phyloP scores from a whole-genome alignment of 2,113 vertebrate species.

The Hoplias malabaricus region DNA sequence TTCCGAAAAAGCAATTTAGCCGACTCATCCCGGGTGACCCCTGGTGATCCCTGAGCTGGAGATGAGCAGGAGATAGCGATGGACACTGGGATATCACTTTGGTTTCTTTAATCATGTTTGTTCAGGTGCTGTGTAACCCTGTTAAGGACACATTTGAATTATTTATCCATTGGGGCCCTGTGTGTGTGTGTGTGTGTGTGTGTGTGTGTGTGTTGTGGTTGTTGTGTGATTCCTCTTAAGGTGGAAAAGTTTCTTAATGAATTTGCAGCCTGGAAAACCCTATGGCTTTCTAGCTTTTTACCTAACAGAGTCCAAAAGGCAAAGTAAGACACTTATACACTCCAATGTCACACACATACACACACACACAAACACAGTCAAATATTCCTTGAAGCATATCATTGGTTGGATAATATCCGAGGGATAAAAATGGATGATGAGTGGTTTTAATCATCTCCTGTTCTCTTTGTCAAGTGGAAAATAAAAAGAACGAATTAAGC shows the following conservation, averaged over 20 bases:
- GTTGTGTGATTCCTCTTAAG: neutral
- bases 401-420: neutral
- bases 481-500: neutral
- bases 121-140: neutral
- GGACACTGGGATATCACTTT: neutral
- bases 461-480: neutral
- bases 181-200: too few species aligned
- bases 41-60: neutral
- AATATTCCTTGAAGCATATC: neutral
- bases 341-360: neutral
- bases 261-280: neutral
- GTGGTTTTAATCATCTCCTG: neutral
- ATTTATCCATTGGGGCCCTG: neutral
- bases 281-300: neutral
- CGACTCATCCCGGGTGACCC: neutral
- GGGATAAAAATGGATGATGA: neutral
- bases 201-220: too few species aligned
- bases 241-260: neutral
- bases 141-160: neutral
- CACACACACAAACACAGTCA: neutral
- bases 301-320: neutral
- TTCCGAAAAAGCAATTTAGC: constrained; percentile 42
- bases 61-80: neutral
- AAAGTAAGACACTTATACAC: neutral
- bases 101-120: constrained; percentile 16